These are phyloP conservation scores for Lophura nycthemera DNA, from an alignment of 2,113 vertebrate species.

Conservation along the genomic window DNA sequence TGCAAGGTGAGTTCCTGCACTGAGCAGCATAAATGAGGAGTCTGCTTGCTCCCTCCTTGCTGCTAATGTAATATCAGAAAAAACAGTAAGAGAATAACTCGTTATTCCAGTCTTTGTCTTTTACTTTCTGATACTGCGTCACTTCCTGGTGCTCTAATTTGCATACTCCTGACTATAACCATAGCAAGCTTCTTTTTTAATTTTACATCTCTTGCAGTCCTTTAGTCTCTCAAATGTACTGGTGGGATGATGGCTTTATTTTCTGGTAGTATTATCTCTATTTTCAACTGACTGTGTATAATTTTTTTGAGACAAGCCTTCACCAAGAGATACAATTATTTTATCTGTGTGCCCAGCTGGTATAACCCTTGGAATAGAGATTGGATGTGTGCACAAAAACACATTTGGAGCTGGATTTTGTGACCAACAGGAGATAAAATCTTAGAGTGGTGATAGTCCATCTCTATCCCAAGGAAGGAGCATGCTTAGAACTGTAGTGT, in stretches of 20 bases:
- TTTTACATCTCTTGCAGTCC: background rate
- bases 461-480: background rate
- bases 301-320: background rate
- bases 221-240: background rate
- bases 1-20: background rate
- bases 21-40: background rate
- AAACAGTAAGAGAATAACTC: background rate
- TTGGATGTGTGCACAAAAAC: background rate
- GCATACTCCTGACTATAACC: background rate
- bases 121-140: background rate
- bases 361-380: background rate
- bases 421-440: background rate
- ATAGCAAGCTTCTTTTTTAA: background rate
- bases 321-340: accelerated
- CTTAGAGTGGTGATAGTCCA: background rate
- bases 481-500: background rate
- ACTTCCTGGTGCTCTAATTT: background rate
- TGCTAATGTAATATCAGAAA: background rate
- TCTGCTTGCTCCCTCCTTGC: background rate
- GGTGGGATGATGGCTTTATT: background rate
- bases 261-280: background rate
- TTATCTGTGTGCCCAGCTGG: accelerated
- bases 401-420: background rate
- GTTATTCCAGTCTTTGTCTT: background rate
- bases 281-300: background rate